phyloP scores from a whole-genome alignment of 2,888 invertebrate genomes.

The Ditula angustiorana region DNA sequence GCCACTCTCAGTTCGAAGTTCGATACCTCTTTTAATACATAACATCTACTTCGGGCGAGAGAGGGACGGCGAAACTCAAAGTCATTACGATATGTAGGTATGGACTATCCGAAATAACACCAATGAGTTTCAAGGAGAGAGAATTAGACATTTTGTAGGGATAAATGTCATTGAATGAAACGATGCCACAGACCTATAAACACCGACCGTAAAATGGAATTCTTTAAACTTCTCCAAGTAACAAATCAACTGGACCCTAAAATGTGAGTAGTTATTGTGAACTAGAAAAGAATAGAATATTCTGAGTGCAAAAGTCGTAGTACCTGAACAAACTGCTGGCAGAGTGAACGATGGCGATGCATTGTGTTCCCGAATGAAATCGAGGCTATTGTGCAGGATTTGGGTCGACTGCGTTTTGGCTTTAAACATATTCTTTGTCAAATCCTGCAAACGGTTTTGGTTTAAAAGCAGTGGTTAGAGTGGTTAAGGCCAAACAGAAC shows the following conservation, averaged over 20 bases:
- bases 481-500: not conserved
- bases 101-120: too few relatives aligned
- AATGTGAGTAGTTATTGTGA: slow-evolving; percentile 43
- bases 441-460: slow-evolving; percentile 14
- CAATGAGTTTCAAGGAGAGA: too few relatives aligned
- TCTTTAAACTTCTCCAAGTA: too few relatives aligned
- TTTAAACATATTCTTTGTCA: slow-evolving; percentile 51
- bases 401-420: slow-evolving; percentile 69
- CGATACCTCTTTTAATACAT: too few relatives aligned
- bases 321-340: slow-evolving; percentile 66
- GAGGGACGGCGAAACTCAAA: too few relatives aligned
- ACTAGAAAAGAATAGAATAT: slow-evolving; percentile 46
- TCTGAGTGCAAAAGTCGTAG: slow-evolving; percentile 55
- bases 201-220: too few relatives aligned
- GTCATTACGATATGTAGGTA: too few relatives aligned
- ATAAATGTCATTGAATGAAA: too few relatives aligned
- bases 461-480: slow-evolving; percentile 16
- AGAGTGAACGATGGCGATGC: slow-evolving; percentile 63
- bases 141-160: too few relatives aligned
- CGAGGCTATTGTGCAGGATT: slow-evolving; percentile 66
- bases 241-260: slow-evolving; percentile 43
- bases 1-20: too few relatives aligned
- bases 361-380: slow-evolving; percentile 73
- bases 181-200: too few relatives aligned
- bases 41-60: too few relatives aligned